Evolutionary conservation across 2,888 invertebrate species (phyloP), one percentile per base, ranked within the genome.

Genomic region (Thumatha senex): DNA sequence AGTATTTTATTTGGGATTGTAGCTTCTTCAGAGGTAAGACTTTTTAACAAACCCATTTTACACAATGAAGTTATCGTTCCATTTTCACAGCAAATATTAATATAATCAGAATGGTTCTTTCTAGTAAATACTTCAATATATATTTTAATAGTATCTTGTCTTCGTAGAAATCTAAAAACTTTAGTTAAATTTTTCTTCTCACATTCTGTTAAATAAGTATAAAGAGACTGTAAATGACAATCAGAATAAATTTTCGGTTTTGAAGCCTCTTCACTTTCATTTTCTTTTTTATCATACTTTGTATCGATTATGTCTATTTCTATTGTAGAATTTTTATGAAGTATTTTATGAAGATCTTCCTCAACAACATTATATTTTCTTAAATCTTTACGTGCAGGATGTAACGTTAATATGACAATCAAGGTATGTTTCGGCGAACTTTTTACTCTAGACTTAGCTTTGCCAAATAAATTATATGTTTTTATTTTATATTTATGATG

Each of bases 271-370:
- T 69, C 54, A n/a, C 54, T 72, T 40, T 61, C 56, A 51, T 60
- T 56, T n/a, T 40, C 51, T 18, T 56, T 57, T 15, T 58, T 54
- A 53, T 71, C 67, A 58, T 70, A 73, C 33, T 62, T 76, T 2
- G 74, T 65, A 56, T 83, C 79, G 35, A 86, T 80, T 13, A 89
- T 75, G 62, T 87, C 82, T 52, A 90, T 83, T 41, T 85, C 78
- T 39, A 89, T 68, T 1, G 69, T 58, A 2, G 72, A 65, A 31
- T 73, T 71, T 3, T 61, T 61, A 36, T 64, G 34, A 0, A 88
- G 53, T 7, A 67, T 67, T 12, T 68, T 54, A 35, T 78, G 68
- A 9, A 86, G 30, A 52, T 80, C 73, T 12, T 56, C 50, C 42
- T 70, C 66, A 45, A 52, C 56, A 18, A 75, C 53, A 33, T 44